A percentile compares a stretch with the other conserved stretches of the same genome.
Conservation (phyloP, 2,888 invertebrate genomes). For the Chrysopilus asiliformis region DNA sequence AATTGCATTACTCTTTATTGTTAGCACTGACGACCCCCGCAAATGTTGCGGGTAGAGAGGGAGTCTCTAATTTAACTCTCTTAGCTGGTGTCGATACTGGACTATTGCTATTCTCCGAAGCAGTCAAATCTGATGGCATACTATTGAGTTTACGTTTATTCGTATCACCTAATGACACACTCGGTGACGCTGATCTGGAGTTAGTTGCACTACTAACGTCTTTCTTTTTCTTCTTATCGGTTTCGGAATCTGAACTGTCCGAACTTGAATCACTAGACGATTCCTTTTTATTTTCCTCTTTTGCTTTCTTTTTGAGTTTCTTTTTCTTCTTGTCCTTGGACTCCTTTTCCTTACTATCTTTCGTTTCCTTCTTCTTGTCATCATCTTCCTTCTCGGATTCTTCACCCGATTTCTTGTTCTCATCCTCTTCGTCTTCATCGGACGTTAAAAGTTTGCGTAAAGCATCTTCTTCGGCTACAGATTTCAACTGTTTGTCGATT, state of each 20-base stretch:
- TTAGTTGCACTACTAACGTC: conserved; percentile 36
- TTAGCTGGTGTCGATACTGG: conserved; percentile 34
- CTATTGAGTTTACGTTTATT: conserved; percentile 30
- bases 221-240: conserved; percentile 46
- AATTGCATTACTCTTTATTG: conserved; percentile 34
- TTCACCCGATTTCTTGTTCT: conserved; percentile 62
- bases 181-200: conserved; percentile 38
- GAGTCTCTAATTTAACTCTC: conserved; percentile 28
- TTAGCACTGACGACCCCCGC: conserved; percentile 28
- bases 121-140: conserved; percentile 33
- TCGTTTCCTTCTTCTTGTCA: conserved; percentile 56
- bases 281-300: conserved; percentile 52
- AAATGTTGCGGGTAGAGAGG: conserved; percentile 32
- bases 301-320: conserved; percentile 47
- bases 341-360: conserved; percentile 38
- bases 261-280: conserved; percentile 60
- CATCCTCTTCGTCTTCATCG: conserved; percentile 77
- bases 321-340: conserved; percentile 45
- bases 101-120: conserved; percentile 34
- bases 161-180: conserved; percentile 19
- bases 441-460: conserved; percentile 73
- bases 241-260: conserved; percentile 55
- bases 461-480: conserved; percentile 84
- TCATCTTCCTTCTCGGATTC: conserved; percentile 61
- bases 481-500: conserved; percentile 68